Conservation (phyloP, 1,140 invertebrate genomes). For the Aporrectodea caliginosa region DNA sequence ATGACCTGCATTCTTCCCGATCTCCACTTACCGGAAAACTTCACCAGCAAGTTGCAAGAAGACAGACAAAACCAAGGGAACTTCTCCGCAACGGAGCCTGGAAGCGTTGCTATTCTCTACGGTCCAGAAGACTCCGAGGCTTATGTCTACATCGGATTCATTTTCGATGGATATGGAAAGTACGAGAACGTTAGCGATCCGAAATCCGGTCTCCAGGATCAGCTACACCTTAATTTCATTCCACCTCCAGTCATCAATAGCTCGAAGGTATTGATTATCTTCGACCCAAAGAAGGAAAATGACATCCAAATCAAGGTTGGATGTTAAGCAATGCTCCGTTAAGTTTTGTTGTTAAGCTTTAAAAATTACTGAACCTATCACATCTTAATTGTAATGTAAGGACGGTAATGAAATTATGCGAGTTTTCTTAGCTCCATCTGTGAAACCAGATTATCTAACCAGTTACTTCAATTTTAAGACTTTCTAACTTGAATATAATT, state of each 20-base stretch:
- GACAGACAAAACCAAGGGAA: neutral
- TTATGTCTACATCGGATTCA: neutral
- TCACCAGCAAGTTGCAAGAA: neutral
- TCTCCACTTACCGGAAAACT: neutral
- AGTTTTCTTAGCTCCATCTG: no score
- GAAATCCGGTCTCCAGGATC: neutral
- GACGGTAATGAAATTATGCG: no score
- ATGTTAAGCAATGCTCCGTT: no score
- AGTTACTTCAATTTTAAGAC: no score
- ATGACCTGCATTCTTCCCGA: neutral
- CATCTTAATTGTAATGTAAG: no score
- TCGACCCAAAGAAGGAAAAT: no score
- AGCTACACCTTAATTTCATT: neutral
- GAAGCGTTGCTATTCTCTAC: neutral
- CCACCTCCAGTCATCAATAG: neutral
- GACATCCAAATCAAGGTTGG: no score
- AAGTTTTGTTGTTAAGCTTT: no score
- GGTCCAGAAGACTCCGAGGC: neutral
- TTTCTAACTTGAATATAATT: no score
- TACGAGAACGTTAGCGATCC: neutral
- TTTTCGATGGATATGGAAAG: neutral
- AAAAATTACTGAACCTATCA: no score
- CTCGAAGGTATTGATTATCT: no score
- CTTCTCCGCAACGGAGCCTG: neutral
- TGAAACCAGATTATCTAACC: no score